These are phyloP conservation scores for Brachyopa scutellaris DNA, from an alignment of 2,888 invertebrate species.

Conservation along the genomic window DNA sequence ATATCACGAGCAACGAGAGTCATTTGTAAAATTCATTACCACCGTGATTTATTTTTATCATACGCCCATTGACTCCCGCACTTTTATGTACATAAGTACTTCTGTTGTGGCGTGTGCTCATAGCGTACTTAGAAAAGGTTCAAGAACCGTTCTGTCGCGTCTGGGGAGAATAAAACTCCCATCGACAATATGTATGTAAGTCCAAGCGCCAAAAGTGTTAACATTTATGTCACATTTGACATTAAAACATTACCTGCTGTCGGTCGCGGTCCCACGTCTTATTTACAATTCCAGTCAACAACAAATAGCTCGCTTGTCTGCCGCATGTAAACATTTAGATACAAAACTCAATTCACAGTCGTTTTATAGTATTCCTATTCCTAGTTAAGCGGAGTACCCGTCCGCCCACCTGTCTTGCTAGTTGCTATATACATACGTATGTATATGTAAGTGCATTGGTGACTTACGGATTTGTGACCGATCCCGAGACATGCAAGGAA, in stretches of 20 bases:
- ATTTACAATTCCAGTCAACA: slow-evolving; percentile 64
- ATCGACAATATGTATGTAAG: not conserved
- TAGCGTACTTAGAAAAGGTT: not conserved
- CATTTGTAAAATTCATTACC: slow-evolving; percentile 29
- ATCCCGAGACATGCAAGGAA: slow-evolving; percentile 46
- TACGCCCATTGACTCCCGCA: slow-evolving; percentile 1
- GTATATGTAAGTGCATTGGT: slow-evolving; percentile 42
- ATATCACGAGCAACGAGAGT: slow-evolving; percentile 13
- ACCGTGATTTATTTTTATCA: slow-evolving; percentile 45
- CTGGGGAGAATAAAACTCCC: not conserved
- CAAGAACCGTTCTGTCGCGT: slow-evolving; percentile 19
- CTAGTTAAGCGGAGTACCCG: slow-evolving; percentile 19
- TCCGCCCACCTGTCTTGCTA: slow-evolving; percentile 60
- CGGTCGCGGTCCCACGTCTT: slow-evolving; percentile 46
- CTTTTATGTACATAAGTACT: not conserved
- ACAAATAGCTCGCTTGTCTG: slow-evolving; percentile 54
- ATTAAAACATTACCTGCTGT: slow-evolving; percentile 63
- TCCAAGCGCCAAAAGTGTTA: slow-evolving; percentile 63
- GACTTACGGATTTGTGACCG: slow-evolving; percentile 58
- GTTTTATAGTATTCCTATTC: not conserved
- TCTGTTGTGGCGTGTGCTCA: slow-evolving; percentile 4
- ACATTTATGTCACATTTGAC: slow-evolving; percentile 69
- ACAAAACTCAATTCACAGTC: slow-evolving; percentile 4
- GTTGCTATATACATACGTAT: no score
- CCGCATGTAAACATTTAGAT: slow-evolving; percentile 41